Evolutionary conservation across 2,888 invertebrate genomes (phyloP), one percentile per base, ranked within the genome.

Genomic region (Brachynemurus nebulosus): DNA sequence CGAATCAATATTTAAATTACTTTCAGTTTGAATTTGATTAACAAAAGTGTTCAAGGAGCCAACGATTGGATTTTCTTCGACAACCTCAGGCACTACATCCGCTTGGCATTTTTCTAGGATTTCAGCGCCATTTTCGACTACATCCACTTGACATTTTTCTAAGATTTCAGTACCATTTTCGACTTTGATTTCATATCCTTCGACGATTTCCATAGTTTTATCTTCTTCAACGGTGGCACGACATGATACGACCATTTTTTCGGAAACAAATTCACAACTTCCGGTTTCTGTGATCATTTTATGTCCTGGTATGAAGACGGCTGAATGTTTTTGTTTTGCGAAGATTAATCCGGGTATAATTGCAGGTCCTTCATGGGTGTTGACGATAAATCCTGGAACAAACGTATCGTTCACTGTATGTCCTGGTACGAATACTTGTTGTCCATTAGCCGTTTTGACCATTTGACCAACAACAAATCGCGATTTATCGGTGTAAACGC

Each of bases 341-440:
- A 83, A 67, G 49, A 81, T 74, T 54, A 81, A 76, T 2, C 85
- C 86, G n/a, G 82, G 80, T 50, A 85, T 72, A 14, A 85, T 65
- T 19, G 75, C 70, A 1, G 80, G 78, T 19, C 80, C 80, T 37
- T 71, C 68, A 17, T 79, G 76, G 2, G 80, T 76, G 52, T 73
- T 72, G 11, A 85, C 72, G 34, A 77, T 80, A 47, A 84, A 69
- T 2, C 85, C 85, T 16, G 85, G 82, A 27, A 81, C 74, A 60
- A 85, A 86, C 40, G 74, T 65, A 9, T 71, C 67, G 47, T 68
- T 67, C 38, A 79, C 76, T 1, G 82, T 80, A 62, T 83, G 82
- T 3, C 85, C 85, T 0, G 85, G 82, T 11, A 84, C 74, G 57
- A 85, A 85, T 36, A 79, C 63, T 23, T 75, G 72, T n/a, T n/a